phyloP scores from a whole-genome alignment of 2,797 vertebrate species.

The Gallinago solitaria region DNA sequence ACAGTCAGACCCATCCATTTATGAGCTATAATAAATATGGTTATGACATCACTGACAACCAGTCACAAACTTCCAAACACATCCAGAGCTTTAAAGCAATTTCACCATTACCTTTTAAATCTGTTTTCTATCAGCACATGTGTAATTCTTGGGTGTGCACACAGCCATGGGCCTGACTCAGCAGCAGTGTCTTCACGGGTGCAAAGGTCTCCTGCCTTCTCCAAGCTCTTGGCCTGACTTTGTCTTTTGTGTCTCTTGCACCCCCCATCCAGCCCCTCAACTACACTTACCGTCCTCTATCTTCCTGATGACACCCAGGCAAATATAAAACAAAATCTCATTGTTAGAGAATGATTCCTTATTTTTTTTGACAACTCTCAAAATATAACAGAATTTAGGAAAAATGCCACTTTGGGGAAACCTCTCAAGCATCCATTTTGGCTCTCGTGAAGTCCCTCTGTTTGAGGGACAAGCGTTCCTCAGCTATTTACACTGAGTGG shows the following conservation, averaged over 20 bases:
- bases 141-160: slow-evolving; percentile 7
- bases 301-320: fast-evolving
- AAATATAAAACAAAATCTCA: neutral
- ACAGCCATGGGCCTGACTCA: neutral
- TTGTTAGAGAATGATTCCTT: too few species aligned
- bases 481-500: neutral
- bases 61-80: slow-evolving; percentile 69
- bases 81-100: slow-evolving; percentile 54
- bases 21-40: slow-evolving; percentile 75
- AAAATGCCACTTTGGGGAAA: neutral
- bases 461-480: neutral
- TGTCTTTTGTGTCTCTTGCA: neutral
- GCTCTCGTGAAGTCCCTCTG: neutral
- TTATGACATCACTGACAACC: slow-evolving; percentile 75
- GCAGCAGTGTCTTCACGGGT: neutral
- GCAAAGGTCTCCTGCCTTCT: neutral
- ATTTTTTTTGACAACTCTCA: neutral
- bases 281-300: neutral
- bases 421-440: neutral
- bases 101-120: slow-evolving; percentile 63
- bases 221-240: neutral
- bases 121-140: slow-evolving; percentile 65
- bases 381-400: neutral
- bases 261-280: neutral
- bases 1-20: slow-evolving; percentile 71